Percentiles rank a stretch among this genome's conserved stretches.
Evolutionary conservation across 2,888 invertebrate species (phyloP).

Genomic region (Clusia tigrina): DNA sequence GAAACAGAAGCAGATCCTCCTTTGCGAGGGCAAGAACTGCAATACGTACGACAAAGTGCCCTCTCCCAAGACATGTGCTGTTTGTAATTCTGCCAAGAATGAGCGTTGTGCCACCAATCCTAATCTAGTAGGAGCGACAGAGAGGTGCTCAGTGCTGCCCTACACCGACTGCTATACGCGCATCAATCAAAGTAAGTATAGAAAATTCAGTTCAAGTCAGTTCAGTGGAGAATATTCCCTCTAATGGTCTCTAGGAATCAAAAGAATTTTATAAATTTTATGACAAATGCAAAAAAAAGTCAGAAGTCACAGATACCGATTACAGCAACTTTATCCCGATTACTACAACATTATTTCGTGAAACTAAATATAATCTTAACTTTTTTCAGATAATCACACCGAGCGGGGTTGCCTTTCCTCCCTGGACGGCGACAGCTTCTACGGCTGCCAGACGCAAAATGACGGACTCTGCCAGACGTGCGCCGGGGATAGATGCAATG

Average conservation of each 20-base stretch:
- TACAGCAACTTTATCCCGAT: background rate
- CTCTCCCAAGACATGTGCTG: slow-evolving; percentile 42
- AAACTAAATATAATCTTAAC: no score
- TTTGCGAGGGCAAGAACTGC: slow-evolving; percentile 52
- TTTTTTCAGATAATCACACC: slow-evolving; percentile 47
- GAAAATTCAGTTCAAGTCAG: background rate
- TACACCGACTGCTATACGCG: slow-evolving; percentile 53
- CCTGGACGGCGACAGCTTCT: slow-evolving; percentile 42
- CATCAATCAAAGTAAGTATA: slow-evolving; percentile 43
- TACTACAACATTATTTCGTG: no score
- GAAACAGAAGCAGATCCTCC: slow-evolving; percentile 42
- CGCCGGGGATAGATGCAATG: slow-evolving; percentile 48
- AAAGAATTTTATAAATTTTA: no score
- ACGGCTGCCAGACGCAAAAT: slow-evolving; percentile 44
- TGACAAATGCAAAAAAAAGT: background rate
- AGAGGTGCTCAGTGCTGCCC: slow-evolving; percentile 47
- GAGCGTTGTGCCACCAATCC: slow-evolving; percentile 56
- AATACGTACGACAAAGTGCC: slow-evolving; percentile 41
- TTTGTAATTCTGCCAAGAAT: slow-evolving; percentile 49
- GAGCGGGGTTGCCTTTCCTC: slow-evolving; percentile 51
- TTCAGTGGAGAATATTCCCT: background rate
- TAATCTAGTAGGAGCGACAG: slow-evolving; percentile 39
- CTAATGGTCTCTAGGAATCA: no score
- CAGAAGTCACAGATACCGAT: background rate
- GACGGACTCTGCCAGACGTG: slow-evolving; percentile 48